A percentile compares a stretch with the other conserved stretches of the same genome.
Conservation (phyloP, 2,888 invertebrate genomes). For the Cordilura impudica region DNA sequence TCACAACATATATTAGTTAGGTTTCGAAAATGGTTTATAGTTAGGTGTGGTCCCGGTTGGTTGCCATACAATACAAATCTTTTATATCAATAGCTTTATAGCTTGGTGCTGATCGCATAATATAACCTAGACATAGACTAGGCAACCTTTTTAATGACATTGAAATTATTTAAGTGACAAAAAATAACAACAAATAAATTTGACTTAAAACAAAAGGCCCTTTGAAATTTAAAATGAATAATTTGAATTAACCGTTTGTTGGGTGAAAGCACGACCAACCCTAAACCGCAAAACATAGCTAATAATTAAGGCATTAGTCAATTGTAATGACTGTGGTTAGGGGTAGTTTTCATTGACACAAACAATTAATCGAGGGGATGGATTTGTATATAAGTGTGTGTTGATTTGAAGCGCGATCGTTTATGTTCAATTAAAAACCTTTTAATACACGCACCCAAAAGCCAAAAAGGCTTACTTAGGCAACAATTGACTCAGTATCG, state of each 20-base stretch:
- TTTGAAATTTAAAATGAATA: not conserved
- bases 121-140: no score
- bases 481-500: constrained; percentile 34
- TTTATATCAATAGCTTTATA: no score
- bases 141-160: no score
- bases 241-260: constrained; percentile 28
- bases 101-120: no score
- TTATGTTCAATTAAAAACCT: constrained; percentile 78
- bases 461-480: constrained; percentile 70
- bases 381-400: constrained; percentile 7
- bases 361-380: constrained; percentile 31
- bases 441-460: constrained; percentile 69
- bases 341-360: constrained; percentile 45
- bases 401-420: constrained; percentile 70
- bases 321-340: constrained; percentile 56
- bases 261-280: constrained; percentile 75
- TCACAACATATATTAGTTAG: no score
- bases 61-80: no score
- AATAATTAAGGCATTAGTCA: constrained; percentile 74
- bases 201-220: no score
- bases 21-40: no score
- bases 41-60: no score
- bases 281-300: constrained; percentile 74
- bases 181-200: no score
- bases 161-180: no score